Base-by-base conservation (phyloP, 2,797 vertebrate genomes). In the Clarias fuscus region DNA sequence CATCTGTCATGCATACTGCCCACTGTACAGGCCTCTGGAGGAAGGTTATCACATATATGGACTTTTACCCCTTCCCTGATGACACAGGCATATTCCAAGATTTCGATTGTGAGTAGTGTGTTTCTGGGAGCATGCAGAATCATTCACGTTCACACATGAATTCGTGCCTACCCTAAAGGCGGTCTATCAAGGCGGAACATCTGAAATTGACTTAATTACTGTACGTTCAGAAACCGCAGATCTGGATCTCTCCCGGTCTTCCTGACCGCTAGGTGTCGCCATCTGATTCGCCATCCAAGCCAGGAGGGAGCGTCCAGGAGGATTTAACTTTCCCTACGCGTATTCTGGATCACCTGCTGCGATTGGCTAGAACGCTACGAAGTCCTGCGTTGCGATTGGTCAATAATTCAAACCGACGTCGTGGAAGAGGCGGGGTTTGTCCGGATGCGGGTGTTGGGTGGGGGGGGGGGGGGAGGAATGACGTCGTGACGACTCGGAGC, bases 261-360 rank as follows among this genome's bases (percentile, higher is more conserved):
- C 90, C 90, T 72, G 62, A 56, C 87, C 77, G 20, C 76, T 84
- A 83, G 91, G 84, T 53, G 90, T 86, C 91, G 86, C 87, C 82
- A 72, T 89, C 40, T 53, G 65, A 40, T 22, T 43, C 24, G 22
- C 48, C 27, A 37, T 33, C 4, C 18, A 43, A 70, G 6, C 33
- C 67, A 22, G 48, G 48, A 68, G 14, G 65, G 13, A 13, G 64
- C 67, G 68, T 73, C 11, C 7, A 40, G 14, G 4, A n/a, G 15
- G 22, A 5, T 61, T 84, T 83, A 53, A 37, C 18, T 40, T 73
- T 84, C 24, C 71, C 56, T 61, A 84, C n/a, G 20, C 71, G 18
- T 56, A 11, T 84, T 75, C 24, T 0, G 82, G 40, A 48, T 24
- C n/a, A 0, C 22, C 14, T n/a, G 58, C 30, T 4, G n/a, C 11